Conservation (phyloP, 2,888 invertebrate genomes). For the Rhyacophila evoluta region DNA sequence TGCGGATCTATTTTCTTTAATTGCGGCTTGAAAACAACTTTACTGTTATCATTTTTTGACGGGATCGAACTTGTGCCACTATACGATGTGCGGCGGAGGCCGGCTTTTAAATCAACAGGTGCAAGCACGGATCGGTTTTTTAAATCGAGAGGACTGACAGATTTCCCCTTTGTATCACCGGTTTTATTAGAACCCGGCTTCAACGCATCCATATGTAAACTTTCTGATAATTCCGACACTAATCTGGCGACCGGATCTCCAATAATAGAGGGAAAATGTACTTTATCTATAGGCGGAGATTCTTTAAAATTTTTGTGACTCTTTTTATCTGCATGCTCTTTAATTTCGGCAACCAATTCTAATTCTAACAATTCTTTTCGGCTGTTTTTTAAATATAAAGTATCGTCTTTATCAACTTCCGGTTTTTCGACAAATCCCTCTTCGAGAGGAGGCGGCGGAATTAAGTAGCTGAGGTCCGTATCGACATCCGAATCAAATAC, state of each 20-base stretch:
- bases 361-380: conserved; percentile 88
- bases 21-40: conserved; percentile 74
- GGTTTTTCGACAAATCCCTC: conserved; percentile 52
- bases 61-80: conserved; percentile 56
- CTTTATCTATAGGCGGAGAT: conserved; percentile 62
- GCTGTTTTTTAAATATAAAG: conserved; percentile 62
- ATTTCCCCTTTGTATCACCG: neutral
- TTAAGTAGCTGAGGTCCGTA: conserved; percentile 50
- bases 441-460: conserved; percentile 54
- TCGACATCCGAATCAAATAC: conserved; percentile 50
- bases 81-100: conserved; percentile 64
- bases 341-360: conserved; percentile 86
- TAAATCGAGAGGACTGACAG: neutral
- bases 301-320: conserved; percentile 68
- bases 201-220: conserved; percentile 74
- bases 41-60: conserved; percentile 59
- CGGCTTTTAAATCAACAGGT: conserved; percentile 68
- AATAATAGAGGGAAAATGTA: conserved; percentile 61
- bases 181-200: conserved; percentile 46
- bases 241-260: conserved; percentile 84
- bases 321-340: conserved; percentile 80
- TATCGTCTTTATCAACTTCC: neutral
- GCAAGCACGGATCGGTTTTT: conserved; percentile 57
- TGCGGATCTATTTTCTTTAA: conserved; percentile 79
- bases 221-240: conserved; percentile 87